These are phyloP conservation scores for Nycteola revayana DNA, from an alignment of 2,888 invertebrate species.

Conservation along the genomic window DNA sequence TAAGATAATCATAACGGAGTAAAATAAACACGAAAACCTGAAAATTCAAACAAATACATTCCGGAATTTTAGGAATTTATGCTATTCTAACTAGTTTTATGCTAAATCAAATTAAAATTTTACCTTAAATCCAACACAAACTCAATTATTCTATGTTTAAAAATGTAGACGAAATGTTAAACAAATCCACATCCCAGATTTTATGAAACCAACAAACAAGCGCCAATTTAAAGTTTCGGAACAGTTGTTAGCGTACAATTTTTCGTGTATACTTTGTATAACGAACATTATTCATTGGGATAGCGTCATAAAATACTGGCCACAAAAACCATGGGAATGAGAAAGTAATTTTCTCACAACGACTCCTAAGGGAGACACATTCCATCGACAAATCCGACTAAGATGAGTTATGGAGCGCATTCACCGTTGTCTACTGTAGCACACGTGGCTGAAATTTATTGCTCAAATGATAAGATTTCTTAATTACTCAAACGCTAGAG, in stretches of 20 bases:
- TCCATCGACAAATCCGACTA: slow-evolving; percentile 17
- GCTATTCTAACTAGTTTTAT: too few species aligned
- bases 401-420: slow-evolving; percentile 24
- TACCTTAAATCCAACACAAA: slow-evolving; percentile 12
- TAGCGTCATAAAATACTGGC: slow-evolving; percentile 43
- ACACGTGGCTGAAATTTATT: slow-evolving; percentile 3
- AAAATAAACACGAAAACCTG: too few species aligned
- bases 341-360: slow-evolving; percentile 37
- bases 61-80: too few species aligned
- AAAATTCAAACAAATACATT: too few species aligned
- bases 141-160: slow-evolving; percentile 19
- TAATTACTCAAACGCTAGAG: too few species aligned
- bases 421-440: slow-evolving; percentile 11
- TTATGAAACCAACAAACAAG: slow-evolving; percentile 20
- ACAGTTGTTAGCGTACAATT: slow-evolving; percentile 37
- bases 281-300: slow-evolving; percentile 40
- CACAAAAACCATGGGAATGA: slow-evolving; percentile 30
- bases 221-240: slow-evolving; percentile 48
- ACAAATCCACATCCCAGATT: slow-evolving; percentile 32
- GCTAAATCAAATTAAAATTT: too few species aligned
- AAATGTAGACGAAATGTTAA: slow-evolving; percentile 19
- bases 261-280: slow-evolving; percentile 28
- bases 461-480: not conserved
- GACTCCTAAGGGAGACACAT: slow-evolving; percentile 29
- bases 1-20: too few species aligned